Conservation (phyloP, 2,888 invertebrate genomes). For the Drosophila tripunctata region DNA sequence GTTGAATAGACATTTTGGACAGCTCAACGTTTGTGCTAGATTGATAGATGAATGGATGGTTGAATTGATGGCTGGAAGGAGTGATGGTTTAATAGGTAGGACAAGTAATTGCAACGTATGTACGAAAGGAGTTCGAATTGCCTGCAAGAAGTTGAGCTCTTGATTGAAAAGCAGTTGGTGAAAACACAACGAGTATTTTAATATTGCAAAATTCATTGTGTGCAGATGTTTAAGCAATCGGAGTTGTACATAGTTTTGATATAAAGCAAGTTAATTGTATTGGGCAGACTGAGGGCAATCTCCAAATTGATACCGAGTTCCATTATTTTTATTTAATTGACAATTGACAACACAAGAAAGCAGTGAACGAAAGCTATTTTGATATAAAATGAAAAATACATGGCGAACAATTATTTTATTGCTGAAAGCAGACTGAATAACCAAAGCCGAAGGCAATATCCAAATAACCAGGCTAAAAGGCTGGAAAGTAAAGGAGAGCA, state of each 20-base stretch:
- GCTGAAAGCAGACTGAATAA: slow-evolving; percentile 13
- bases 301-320: slow-evolving; percentile 18
- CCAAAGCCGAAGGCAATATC: slow-evolving; percentile 28
- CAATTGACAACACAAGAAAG: slow-evolving; percentile 39
- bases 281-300: slow-evolving; percentile 14
- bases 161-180: slow-evolving; percentile 34
- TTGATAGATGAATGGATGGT: slow-evolving; percentile 24
- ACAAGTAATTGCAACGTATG: slow-evolving; percentile 57
- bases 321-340: slow-evolving; percentile 47
- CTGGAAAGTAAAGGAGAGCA: neutral
- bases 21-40: too few species aligned
- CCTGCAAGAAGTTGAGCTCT: slow-evolving; percentile 11
- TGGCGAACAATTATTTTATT: slow-evolving; percentile 39
- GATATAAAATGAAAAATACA: slow-evolving; percentile 36
- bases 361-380: slow-evolving; percentile 26
- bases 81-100: slow-evolving; percentile 48
- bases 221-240: slow-evolving; percentile 3
- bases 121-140: slow-evolving; percentile 43
- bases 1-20: slow-evolving; percentile 29
- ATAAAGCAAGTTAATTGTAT: slow-evolving; percentile 5
- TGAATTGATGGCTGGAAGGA: slow-evolving; percentile 26
- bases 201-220: neutral
- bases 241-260: neutral
- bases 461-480: slow-evolving; percentile 7
- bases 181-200: neutral